Base-by-base conservation (phyloP, 2,888 invertebrate species). In the Automeris io region DNA sequence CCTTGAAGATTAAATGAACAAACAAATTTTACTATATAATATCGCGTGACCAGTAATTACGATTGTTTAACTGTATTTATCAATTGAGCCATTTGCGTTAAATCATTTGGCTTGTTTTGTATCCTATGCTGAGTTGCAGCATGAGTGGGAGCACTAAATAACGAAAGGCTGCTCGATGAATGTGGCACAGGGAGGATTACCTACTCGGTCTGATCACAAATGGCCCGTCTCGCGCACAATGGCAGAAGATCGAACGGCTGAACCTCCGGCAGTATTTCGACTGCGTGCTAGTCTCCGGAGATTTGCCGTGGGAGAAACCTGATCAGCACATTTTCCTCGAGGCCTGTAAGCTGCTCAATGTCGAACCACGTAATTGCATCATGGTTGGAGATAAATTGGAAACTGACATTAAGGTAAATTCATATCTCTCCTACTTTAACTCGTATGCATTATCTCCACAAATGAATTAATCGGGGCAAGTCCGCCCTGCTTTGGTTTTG, bases 351-450 rank as follows among this genome's bases (percentile, higher is more conserved):
- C 88, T 89, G 66, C 89, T 96, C 40, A 89, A 90, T 47, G 93
- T 95, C 12, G 88, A 91, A 64, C 93, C 95, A 1, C 80, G 89
- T 39, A 89, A 91, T 51, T 95, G 95, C 78, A 88, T 94, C 56
- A 95, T 96, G 95, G 91, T 95, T 61, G 95, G 95, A 33, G 96
- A 96, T 70, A 95, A 94, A 70, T 77, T 95, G 52, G 95, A 95
- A 72, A 95, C 95, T 23, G 96, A 96, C 74, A 95, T 96, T 59
- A 89, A 91, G 79, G 90, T 90, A 55, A 45, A n/a, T n/a, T n/a
- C n/a, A n/a, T n/a, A n/a, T n/a, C n/a, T n/a, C n/a, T n/a, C n/a
- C n/a, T n/a, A n/a, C n/a, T n/a, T n/a, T n/a, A n/a, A n/a, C n/a
- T n/a, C n/a, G n/a, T n/a, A n/a, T n/a, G n/a, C n/a, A n/a, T n/a